These are phyloP conservation scores for Himalopsyche tibetana DNA, from an alignment of 2,888 invertebrate species.

Conservation along the genomic window DNA sequence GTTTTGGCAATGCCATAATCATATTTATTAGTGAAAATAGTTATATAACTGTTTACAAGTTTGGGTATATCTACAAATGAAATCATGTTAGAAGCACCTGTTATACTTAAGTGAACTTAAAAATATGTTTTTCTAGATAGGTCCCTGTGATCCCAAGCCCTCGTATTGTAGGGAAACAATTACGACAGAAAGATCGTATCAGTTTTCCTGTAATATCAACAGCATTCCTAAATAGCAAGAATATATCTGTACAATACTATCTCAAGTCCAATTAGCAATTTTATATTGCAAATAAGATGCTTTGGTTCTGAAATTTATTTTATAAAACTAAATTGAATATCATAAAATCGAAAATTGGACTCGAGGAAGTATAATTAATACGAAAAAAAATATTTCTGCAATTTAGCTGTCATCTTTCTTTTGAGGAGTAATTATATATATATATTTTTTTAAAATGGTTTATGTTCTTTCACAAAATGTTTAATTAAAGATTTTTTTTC, in stretches of 20 bases:
- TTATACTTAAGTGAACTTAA: no score
- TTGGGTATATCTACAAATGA: no score
- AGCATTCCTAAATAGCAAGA: not conserved
- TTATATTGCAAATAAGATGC: not conserved
- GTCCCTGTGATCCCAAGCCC: no score
- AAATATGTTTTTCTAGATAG: no score
- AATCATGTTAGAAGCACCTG: no score
- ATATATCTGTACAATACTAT: not conserved
- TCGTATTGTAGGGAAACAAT: not conserved
- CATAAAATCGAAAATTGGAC: not conserved
- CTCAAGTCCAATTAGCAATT: not conserved
- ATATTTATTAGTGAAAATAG: no score
- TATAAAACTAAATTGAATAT: not conserved
- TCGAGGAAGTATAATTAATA: not conserved
- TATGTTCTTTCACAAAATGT: not conserved
- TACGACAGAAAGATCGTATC: not conserved
- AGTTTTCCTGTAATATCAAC: not conserved
- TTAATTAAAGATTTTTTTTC: not conserved
- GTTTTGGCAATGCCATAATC: no score
- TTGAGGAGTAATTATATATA: slow-evolving; percentile 15
- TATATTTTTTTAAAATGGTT: not conserved
- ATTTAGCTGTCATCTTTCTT: slow-evolving; percentile 1
- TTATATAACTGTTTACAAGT: no score
- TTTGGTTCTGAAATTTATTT: not conserved
- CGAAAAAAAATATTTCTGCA: not conserved